Evolutionary conservation across 1,140 invertebrate genomes (phyloP).

Genomic region (Philotrypesis tridentata): DNA sequence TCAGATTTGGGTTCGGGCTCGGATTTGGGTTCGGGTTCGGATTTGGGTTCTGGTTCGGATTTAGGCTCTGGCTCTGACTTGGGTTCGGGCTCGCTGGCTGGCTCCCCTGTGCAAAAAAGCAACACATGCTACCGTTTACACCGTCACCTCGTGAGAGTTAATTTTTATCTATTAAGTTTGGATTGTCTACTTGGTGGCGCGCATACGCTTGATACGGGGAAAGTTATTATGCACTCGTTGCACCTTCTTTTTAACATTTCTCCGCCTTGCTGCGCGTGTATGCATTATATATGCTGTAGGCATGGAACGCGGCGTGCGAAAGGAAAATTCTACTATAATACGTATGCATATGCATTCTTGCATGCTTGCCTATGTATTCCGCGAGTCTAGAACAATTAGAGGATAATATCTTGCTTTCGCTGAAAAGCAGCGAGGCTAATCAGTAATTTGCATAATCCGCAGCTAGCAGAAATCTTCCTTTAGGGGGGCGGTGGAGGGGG

Average conservation of each 20-base stretch:
- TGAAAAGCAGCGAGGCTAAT: constrained; percentile 42
- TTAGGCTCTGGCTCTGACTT: constrained; percentile 72
- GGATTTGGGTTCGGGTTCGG: constrained; percentile 62
- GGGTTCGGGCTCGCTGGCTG: constrained; percentile 69
- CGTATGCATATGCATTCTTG: constrained; percentile 14
- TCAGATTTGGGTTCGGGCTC: constrained; percentile 67
- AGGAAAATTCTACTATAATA: constrained; percentile 40
- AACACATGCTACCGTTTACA: constrained; percentile 71
- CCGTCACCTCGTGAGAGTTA: constrained; percentile 66
- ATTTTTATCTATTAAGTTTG: constrained; percentile 36
- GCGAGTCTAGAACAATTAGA: constrained; percentile 35
- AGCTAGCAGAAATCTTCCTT: constrained; percentile 20
- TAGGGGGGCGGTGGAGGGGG: too few relatives aligned
- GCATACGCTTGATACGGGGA: constrained; percentile 14
- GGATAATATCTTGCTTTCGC: constrained; percentile 47
- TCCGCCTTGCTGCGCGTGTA: neutral
- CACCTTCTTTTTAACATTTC: constrained; percentile 34
- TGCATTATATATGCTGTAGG: constrained; percentile 44
- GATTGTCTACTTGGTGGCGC: constrained; percentile 21
- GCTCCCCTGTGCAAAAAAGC: constrained; percentile 73
- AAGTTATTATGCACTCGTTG: constrained; percentile 39
- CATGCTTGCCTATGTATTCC: constrained; percentile 28
- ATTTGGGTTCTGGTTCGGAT: constrained; percentile 64
- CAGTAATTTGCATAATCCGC: constrained; percentile 43
- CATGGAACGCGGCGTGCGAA: constrained; percentile 48